phyloP scores from a whole-genome alignment of 2,888 invertebrate genomes.

The Blastobasis adustella region DNA sequence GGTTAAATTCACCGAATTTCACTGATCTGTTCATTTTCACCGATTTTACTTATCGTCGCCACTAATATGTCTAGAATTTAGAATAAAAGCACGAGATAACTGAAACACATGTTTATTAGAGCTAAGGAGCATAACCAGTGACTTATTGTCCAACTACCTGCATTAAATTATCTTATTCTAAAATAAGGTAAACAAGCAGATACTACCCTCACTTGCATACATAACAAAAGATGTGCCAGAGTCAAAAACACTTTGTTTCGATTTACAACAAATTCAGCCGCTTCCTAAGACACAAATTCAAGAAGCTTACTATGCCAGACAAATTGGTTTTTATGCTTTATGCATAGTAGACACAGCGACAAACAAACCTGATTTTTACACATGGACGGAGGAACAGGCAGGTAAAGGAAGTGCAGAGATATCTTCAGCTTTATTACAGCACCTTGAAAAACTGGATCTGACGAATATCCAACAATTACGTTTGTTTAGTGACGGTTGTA shows the following conservation, averaged over 20 bases:
- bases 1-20: no score
- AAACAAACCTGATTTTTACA: slow-evolving; percentile 2
- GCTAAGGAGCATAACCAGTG: no score
- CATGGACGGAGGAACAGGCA: slow-evolving; percentile 3
- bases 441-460: background rate
- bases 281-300: slow-evolving; percentile 4
- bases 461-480: slow-evolving; percentile 1
- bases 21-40: no score
- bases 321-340: slow-evolving; percentile 3
- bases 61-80: no score
- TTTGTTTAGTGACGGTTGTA: slow-evolving; percentile 5
- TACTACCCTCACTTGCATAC: no score
- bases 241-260: background rate
- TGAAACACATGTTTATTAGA: no score
- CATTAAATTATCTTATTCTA: no score
- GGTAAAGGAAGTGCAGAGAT: slow-evolving; percentile 1
- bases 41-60: no score
- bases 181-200: no score
- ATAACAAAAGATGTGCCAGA: no score
- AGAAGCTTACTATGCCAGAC: slow-evolving; percentile 3
- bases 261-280: slow-evolving; percentile 3
- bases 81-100: no score
- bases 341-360: background rate
- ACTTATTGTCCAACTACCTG: no score
- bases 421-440: slow-evolving; percentile 1